Evolutionary conservation across 2,113 vertebrate genomes (phyloP).

Genomic region (Melanotaenia duboulayi): DNA sequence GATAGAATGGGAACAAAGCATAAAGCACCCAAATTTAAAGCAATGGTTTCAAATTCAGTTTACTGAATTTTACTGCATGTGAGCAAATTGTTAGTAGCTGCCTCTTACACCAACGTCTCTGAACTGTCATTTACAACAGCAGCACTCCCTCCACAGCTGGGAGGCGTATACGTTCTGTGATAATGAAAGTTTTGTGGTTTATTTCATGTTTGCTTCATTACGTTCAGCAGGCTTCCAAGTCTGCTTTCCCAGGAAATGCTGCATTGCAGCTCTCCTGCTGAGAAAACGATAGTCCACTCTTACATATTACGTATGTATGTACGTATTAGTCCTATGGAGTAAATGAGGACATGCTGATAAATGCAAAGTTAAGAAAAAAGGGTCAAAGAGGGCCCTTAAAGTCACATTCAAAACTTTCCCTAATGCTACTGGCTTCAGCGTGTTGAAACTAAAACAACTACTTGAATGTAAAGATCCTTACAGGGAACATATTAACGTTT

Average conservation of each 20-base stretch:
- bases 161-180: constrained; percentile 7
- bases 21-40: too few relatives aligned
- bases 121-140: constrained; percentile 29
- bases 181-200: constrained; percentile 32
- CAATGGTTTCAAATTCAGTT: background rate
- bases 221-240: constrained; percentile 45
- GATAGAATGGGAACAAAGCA: too few relatives aligned
- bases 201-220: constrained; percentile 56
- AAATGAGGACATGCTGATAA: constrained; percentile 36
- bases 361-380: constrained; percentile 29
- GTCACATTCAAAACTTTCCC: constrained; percentile 4
- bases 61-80: background rate
- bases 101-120: constrained; percentile 22
- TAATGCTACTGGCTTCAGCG: background rate
- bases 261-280: constrained; percentile 80
- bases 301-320: constrained; percentile 49
- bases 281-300: constrained; percentile 57
- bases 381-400: constrained; percentile 16
- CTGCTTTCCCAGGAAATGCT: constrained; percentile 70
- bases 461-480: background rate
- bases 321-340: constrained; percentile 16
- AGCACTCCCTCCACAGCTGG: constrained; percentile 10
- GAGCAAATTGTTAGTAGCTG: background rate
- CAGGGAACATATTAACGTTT: background rate
- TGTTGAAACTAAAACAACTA: background rate